Conservation (phyloP, 2,113 vertebrate species). For the Microtus oregoni region DNA sequence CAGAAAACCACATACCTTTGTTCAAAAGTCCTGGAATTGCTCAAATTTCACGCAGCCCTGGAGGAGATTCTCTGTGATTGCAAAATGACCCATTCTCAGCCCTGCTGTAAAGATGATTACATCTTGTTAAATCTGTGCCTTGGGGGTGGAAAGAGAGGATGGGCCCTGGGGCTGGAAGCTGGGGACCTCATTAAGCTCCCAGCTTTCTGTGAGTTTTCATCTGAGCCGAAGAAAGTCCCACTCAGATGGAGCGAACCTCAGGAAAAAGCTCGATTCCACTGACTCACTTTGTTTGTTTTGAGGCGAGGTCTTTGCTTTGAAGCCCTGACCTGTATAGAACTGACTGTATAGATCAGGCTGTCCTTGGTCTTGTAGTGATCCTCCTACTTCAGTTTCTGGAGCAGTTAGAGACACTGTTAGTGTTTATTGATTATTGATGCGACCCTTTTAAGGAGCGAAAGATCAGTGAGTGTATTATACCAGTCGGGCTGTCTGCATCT, state of each 20-base stretch:
- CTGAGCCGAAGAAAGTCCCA: not conserved
- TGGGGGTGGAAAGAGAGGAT: not conserved
- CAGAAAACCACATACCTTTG: not conserved
- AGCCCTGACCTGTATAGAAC: not conserved
- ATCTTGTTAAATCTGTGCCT: not conserved
- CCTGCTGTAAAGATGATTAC: not conserved
- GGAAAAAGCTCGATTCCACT: not conserved
- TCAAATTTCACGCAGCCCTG: not conserved
- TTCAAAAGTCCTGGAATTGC: not conserved
- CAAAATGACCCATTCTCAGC: not conserved
- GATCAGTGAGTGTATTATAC: not conserved
- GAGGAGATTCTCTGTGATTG: not conserved
- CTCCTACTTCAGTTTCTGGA: not conserved
- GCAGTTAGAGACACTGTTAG: not conserved
- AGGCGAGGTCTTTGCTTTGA: not conserved
- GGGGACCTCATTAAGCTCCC: not conserved
- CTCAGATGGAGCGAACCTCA: not conserved
- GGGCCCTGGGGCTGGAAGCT: not conserved
- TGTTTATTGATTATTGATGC: not conserved
- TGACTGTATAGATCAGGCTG: not conserved
- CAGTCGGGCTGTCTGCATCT: not conserved
- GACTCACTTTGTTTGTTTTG: not conserved
- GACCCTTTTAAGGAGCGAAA: not conserved
- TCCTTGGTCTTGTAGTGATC: not conserved
- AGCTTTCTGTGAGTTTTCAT: not conserved